These are phyloP conservation scores for Falco concolor DNA, from an alignment of 2,797 vertebrate genomes.

Conservation along the genomic window DNA sequence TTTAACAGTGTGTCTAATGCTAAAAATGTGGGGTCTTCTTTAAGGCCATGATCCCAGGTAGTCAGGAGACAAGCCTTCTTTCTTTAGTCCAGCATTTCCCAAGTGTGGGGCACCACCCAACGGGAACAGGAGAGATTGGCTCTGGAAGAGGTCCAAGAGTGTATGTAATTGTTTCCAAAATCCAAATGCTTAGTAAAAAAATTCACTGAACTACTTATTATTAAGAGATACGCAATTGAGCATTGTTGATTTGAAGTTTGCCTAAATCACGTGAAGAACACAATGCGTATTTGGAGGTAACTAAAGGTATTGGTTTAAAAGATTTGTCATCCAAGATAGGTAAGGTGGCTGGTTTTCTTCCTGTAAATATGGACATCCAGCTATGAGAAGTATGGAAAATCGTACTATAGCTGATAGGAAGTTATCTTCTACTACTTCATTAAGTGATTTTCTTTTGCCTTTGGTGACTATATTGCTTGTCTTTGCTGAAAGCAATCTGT, in stretches of 20 bases:
- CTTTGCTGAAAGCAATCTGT: background rate
- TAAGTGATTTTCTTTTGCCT: background rate
- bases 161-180: background rate
- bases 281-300: background rate
- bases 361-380: background rate
- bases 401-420: background rate
- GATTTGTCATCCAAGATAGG: background rate
- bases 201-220: background rate
- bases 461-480: background rate
- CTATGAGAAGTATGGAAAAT: background rate
- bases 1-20: background rate
- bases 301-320: background rate
- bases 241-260: background rate
- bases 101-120: background rate
- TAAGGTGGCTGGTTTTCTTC: background rate
- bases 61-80: background rate
- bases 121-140: background rate
- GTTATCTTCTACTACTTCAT: background rate
- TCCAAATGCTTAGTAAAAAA: background rate
- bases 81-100: background rate
- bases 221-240: background rate
- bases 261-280: background rate
- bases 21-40: background rate
- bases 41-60: background rate
- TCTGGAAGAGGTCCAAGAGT: background rate